phyloP scores from a whole-genome alignment of 2,113 vertebrate genomes.

The Petrocephalus microphthalmus region DNA sequence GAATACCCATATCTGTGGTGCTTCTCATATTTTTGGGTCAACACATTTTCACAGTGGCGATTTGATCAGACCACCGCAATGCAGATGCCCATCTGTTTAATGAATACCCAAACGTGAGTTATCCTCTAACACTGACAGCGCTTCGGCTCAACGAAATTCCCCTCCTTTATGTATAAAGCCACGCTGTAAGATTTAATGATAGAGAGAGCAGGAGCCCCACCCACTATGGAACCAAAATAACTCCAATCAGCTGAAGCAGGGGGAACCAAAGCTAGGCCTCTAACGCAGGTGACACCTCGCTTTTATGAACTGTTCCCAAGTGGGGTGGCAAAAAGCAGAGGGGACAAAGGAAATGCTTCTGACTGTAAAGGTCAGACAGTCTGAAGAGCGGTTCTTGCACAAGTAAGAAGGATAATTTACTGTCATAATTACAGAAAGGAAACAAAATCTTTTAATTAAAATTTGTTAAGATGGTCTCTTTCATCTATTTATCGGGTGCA shows the following conservation, averaged over 20 bases:
- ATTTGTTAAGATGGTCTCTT: neutral
- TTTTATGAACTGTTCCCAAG: neutral
- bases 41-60: conserved; percentile 31
- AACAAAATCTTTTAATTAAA: neutral
- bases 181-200: neutral
- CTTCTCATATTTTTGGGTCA: neutral
- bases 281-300: neutral
- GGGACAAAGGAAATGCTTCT: neutral
- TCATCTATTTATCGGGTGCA: neutral
- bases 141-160: conserved; percentile 14
- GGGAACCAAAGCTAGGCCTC: neutral
- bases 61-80: conserved; percentile 41
- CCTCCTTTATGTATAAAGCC: conserved; percentile 27
- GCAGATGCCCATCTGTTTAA: conserved; percentile 29
- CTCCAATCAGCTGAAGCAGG: neutral
- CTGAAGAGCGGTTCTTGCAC: neutral
- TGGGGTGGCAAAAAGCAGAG: neutral
- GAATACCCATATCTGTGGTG: neutral
- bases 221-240: neutral
- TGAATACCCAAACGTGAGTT: conserved; percentile 35
- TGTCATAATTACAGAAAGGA: neutral
- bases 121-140: conserved; percentile 20
- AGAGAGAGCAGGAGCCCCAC: neutral
- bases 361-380: neutral
- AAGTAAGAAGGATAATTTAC: neutral